Conservation (phyloP, 35 echinoderm and acorn worm genomes). For the Amphiura filiformis region DNA sequence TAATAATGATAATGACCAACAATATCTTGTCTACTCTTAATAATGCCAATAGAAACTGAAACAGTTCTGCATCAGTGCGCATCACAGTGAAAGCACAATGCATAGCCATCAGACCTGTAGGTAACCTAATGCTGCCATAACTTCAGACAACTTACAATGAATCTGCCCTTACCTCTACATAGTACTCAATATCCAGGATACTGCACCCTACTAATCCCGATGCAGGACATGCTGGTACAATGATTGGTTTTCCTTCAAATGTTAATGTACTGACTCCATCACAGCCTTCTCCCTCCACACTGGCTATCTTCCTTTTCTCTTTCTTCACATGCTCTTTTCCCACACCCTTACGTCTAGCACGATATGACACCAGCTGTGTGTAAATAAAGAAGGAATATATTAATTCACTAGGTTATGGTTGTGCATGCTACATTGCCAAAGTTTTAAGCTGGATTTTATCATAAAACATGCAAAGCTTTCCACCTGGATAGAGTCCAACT, state of each 20-base stretch:
- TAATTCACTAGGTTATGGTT: too few relatives aligned
- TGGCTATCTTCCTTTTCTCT: neutral
- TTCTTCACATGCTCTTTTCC: neutral
- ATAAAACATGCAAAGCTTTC: too few relatives aligned
- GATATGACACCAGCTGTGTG: neutral
- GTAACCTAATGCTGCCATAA: neutral
- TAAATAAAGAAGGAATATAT: too few relatives aligned
- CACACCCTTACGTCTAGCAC: neutral
- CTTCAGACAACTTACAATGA: neutral
- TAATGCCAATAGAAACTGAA: neutral
- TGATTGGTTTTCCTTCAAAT: neutral
- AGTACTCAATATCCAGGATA: slow-evolving; percentile 28
- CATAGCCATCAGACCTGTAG: neutral
- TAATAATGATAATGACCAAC: too few relatives aligned
- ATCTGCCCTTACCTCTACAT: slow-evolving; percentile 17
- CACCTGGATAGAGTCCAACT: too few relatives aligned
- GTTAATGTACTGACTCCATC: neutral
- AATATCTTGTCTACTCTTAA: too few relatives aligned
- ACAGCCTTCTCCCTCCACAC: neutral
- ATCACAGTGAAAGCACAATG: neutral
- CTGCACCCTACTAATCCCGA: slow-evolving; percentile 3
- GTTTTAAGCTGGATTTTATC: too few relatives aligned
- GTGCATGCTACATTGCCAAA: too few relatives aligned
- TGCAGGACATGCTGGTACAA: neutral
- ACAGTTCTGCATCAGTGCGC: neutral